These are phyloP conservation scores for Linepithema humile DNA, from an alignment of 1,140 invertebrate genomes.

Conservation along the genomic window DNA sequence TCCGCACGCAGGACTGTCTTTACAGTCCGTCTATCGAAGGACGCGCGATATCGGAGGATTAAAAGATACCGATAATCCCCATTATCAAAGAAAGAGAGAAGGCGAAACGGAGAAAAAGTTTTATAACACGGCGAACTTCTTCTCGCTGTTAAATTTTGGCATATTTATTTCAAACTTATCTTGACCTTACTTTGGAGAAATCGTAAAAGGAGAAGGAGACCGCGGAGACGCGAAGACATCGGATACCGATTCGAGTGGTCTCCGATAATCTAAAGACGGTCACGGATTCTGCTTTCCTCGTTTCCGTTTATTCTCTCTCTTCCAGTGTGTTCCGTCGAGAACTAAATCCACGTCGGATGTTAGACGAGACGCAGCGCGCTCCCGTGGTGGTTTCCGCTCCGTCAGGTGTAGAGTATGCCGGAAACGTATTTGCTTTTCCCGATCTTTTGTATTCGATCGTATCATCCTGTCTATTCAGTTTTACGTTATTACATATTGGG, in stretches of 20 bases:
- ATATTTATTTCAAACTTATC: background rate
- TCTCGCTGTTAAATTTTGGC: background rate
- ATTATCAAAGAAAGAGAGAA: background rate
- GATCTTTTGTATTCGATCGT: background rate
- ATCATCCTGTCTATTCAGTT: background rate
- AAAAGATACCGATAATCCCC: conserved; percentile 39
- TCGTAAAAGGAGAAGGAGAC: background rate
- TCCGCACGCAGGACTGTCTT: background rate
- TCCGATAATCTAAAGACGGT: conserved; percentile 28
- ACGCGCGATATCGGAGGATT: conserved; percentile 12
- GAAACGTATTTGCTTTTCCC: conserved; percentile 17
- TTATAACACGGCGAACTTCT: background rate
- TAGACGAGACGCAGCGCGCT: conserved; percentile 40
- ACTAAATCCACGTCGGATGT: conserved; percentile 58
- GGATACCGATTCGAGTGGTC: conserved; percentile 23
- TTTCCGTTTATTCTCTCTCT: conserved; percentile 23
- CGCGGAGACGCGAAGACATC: background rate
- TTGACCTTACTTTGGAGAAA: background rate
- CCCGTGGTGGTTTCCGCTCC: conserved; percentile 14
- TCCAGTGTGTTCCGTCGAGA: conserved; percentile 32
- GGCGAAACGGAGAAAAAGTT: too few species aligned
- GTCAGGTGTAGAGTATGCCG: conserved; percentile 18
- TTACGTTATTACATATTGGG: background rate
- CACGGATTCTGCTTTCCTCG: conserved; percentile 2
- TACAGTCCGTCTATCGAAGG: background rate